Evolutionary conservation across 37 sponge, comb jelly and placozoan species (phyloP).

Genomic region (Oscarella lobularis): DNA sequence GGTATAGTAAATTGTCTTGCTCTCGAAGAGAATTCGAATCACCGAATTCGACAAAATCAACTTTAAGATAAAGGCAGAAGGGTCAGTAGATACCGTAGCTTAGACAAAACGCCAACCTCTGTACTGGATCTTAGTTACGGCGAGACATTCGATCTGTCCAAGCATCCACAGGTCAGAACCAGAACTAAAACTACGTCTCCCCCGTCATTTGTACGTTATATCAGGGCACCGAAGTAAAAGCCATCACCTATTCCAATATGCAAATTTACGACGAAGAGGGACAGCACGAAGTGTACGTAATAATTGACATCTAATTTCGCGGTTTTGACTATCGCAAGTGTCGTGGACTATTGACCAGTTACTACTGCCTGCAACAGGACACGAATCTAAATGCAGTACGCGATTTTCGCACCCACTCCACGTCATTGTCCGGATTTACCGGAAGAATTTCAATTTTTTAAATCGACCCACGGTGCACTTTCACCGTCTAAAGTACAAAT

Average conservation of each 20-base stretch:
- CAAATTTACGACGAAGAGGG: slow-evolving; percentile 57
- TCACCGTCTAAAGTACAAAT: too few relatives aligned
- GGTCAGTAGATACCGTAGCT: too few relatives aligned
- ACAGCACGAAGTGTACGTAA: slow-evolving; percentile 79
- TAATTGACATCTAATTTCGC: slow-evolving; percentile 89
- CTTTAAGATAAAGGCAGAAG: slow-evolving; percentile 69
- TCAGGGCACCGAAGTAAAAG: slow-evolving; percentile 96
- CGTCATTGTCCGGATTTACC: too few relatives aligned
- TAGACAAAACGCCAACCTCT: too few relatives aligned
- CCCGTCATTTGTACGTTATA: background rate
- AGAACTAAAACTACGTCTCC: background rate
- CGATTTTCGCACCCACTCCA: too few relatives aligned
- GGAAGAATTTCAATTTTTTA: too few relatives aligned
- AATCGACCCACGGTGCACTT: too few relatives aligned
- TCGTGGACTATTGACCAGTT: too few relatives aligned
- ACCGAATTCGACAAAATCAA: slow-evolving; percentile 70
- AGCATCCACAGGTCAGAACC: slow-evolving; percentile 81
- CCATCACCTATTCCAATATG: slow-evolving; percentile 97
- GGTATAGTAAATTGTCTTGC: too few relatives aligned
- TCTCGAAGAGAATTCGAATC: slow-evolving; percentile 59
- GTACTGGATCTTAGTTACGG: slow-evolving; percentile 40
- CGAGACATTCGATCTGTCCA: slow-evolving; percentile 83
- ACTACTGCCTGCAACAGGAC: too few relatives aligned
- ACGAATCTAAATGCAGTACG: too few relatives aligned
- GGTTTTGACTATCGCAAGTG: too few relatives aligned